Conservation (phyloP, 1,140 invertebrate species). For the Grapholita molesta region DNA sequence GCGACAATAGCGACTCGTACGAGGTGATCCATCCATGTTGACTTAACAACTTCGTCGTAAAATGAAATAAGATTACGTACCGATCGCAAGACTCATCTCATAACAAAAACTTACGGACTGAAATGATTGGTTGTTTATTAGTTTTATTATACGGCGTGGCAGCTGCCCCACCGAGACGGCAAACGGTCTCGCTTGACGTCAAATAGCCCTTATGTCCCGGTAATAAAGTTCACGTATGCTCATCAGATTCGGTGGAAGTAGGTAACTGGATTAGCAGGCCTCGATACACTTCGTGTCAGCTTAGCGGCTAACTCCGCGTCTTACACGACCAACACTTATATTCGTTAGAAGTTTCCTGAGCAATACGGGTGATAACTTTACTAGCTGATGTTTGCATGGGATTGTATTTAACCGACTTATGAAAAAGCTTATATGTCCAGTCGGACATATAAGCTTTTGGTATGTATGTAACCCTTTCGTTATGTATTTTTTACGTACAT, state of each 20-base stretch:
- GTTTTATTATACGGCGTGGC: neutral
- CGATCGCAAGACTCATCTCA: neutral
- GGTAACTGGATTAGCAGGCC: slow-evolving; percentile 2
- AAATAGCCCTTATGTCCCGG: neutral
- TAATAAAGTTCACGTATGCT: neutral
- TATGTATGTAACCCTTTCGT: no score
- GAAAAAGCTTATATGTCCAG: no score
- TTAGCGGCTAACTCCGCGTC: neutral
- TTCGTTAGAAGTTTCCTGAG: neutral
- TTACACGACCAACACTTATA: neutral
- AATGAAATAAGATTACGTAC: neutral
- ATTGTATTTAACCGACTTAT: no score
- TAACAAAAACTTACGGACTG: neutral
- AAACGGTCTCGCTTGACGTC: neutral
- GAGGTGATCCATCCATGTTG: no score
- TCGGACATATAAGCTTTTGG: no score
- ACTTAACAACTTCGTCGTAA: no score
- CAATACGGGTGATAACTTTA: neutral
- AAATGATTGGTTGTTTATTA: neutral
- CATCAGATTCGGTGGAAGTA: neutral
- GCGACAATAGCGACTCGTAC: no score
- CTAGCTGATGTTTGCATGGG: neutral
- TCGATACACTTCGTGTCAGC: neutral
- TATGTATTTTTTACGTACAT: neutral
- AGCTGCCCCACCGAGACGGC: neutral